Conservation (phyloP, 2,113 vertebrate species). For the Smithornis capensis region DNA sequence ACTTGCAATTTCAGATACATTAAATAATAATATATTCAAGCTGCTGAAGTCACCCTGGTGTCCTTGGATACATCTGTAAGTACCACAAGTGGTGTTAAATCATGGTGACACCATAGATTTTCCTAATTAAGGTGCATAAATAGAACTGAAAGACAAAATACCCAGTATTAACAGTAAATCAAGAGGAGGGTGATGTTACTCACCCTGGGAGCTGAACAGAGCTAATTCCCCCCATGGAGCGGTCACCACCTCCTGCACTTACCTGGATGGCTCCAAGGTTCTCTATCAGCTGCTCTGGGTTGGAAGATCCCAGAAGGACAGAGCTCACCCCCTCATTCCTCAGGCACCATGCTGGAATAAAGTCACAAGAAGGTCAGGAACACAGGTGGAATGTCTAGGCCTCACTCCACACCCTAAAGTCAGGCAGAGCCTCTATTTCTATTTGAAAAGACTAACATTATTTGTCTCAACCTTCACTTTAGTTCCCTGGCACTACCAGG, state of each 20-base stretch:
- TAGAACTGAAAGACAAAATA: neutral
- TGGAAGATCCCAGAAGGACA: constrained; percentile 94
- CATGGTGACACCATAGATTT: fast-evolving
- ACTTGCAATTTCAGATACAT: fast-evolving
- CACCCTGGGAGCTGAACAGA: neutral
- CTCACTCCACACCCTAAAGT: fast-evolving
- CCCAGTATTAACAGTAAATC: fast-evolving
- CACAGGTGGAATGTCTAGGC: fast-evolving
- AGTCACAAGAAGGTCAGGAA: neutral
- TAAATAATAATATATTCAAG: too few species aligned
- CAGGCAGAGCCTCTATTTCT: neutral
- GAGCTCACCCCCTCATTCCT: constrained; percentile 97
- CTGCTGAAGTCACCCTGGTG: neutral
- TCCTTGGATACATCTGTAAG: fast-evolving
- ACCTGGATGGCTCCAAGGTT: constrained; percentile 98
- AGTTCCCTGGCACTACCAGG: neutral
- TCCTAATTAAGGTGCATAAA: fast-evolving
- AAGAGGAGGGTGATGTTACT: neutral
- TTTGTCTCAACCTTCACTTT: neutral
- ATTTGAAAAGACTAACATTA: neutral
- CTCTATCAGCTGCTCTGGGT: constrained; percentile 93
- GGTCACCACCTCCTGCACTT: neutral
- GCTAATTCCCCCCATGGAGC: fast-evolving
- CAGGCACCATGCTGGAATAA: constrained; percentile 90
- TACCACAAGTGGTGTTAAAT: fast-evolving